A percentile compares a stretch with the other conserved stretches of the same genome.
These are phyloP conservation scores for Tachina grossa DNA, from an alignment of 2,888 invertebrate species.

Conservation along the genomic window DNA sequence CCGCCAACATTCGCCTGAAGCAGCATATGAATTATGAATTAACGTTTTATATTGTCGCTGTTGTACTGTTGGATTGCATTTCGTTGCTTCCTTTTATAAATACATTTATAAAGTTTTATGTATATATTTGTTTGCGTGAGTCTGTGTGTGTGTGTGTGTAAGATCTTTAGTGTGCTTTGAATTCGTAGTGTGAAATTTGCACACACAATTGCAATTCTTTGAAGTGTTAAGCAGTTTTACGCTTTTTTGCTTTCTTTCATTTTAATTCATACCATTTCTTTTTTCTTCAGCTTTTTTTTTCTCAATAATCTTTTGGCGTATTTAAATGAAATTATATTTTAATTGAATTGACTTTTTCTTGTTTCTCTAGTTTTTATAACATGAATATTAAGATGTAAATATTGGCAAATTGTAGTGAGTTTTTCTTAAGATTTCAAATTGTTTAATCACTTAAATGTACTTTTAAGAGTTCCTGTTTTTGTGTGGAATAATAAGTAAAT, in stretches of 20 bases:
- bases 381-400: conserved; percentile 41
- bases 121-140: neutral
- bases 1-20: conserved; percentile 67
- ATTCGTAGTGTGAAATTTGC: conserved; percentile 55
- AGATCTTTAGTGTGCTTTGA: neutral
- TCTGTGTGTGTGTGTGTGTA: neutral
- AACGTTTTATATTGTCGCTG: conserved; percentile 62
- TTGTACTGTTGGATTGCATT: conserved; percentile 43
- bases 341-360: conserved; percentile 68
- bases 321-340: conserved; percentile 64
- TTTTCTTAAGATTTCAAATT: conserved; percentile 58
- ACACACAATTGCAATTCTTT: conserved; percentile 53
- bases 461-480: conserved; percentile 19
- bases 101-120: conserved; percentile 27
- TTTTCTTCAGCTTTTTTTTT: neutral
- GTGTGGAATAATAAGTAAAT: neutral
- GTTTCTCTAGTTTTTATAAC: conserved; percentile 37
- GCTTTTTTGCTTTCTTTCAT: conserved; percentile 72
- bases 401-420: conserved; percentile 31
- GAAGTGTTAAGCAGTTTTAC: conserved; percentile 74
- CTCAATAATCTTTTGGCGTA: conserved; percentile 21
- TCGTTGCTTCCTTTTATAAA: conserved; percentile 28
- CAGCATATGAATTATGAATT: conserved; percentile 70
- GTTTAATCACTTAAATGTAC: conserved; percentile 51
- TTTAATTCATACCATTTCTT: conserved; percentile 36